Evolutionary conservation across 2,888 invertebrate species (phyloP), one percentile per base, ranked within the genome.

Genomic region (Sphinx pinastri): DNA sequence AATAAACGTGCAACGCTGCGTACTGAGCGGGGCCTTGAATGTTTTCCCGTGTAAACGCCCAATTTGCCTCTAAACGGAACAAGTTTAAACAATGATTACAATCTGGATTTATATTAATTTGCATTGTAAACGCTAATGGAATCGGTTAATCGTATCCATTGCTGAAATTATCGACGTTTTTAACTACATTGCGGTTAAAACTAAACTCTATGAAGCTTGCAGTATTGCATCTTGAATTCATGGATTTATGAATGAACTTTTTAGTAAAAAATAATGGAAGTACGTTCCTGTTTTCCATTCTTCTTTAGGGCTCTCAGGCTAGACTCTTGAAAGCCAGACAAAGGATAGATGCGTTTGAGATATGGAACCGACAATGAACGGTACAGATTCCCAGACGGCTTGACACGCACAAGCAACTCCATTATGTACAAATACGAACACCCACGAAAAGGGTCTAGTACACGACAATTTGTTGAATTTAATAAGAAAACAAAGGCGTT

Each of bases 21-120:
- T 88, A 88, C 88, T 77, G 81, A 89, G 81, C 81, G 16, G 80
- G 74, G 81, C 81, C 77, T 81, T 78, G 84, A 83, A 86, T 82
- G 81, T 81, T 81, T 81, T 82, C 84, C 80, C 84, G 82, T 84
- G 85, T 76, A 85, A 91, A 89, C 87, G 88, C 90, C 85, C 88
- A 82, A 88, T 91, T 86, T 25, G 86, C 81, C 83, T 85, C 78
- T 81, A 84, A 91, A 90, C 84, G 86, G 84, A 85, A 82, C 81
- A 83, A 87, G 84, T 85, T 88, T 85, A 87, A 86, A 88, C 86
- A 88, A 84, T 86, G 89, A 90, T 90, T 88, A 86, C 81, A 85
- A 90, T 90, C 89, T 82, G 77, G 85, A 90, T 90, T 91, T 89
- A 89, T 85, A 87, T 84, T 89, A 87, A 90, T 89, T 90, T 88